Evolutionary conservation across 2,797 vertebrate genomes (phyloP).

Genomic region (Tympanoctomys barrerae): DNA sequence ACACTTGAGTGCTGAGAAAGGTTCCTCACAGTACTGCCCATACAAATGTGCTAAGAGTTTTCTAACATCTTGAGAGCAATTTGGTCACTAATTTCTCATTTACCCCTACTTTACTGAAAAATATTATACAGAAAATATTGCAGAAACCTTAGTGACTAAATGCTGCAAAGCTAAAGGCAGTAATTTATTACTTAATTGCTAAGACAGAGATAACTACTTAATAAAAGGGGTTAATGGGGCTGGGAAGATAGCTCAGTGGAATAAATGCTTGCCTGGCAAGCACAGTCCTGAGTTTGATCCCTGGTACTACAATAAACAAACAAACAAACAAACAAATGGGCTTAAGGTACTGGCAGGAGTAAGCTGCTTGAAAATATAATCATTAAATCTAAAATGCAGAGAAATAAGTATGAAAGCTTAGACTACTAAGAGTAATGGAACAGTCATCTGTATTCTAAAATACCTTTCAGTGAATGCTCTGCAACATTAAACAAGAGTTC

Average conservation of each 20-base stretch:
- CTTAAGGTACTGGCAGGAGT: neutral
- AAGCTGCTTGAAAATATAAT: conserved; percentile 12
- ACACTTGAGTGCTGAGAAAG: neutral
- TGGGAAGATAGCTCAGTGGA: too few relatives aligned
- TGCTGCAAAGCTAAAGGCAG: neutral
- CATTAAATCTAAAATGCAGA: neutral
- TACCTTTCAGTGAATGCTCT: neutral
- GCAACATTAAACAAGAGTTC: conserved; percentile 29
- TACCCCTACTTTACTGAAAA: conserved; percentile 12
- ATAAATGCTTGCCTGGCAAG: too few relatives aligned
- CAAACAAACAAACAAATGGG: neutral
- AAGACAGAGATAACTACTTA: conserved; percentile 5
- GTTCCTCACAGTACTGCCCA: neutral
- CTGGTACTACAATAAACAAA: too few relatives aligned
- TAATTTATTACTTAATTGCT: conserved; percentile 31
- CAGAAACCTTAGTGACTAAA: neutral
- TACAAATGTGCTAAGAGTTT: neutral
- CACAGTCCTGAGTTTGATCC: too few relatives aligned
- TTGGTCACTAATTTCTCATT: neutral
- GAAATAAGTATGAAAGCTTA: conserved; percentile 43
- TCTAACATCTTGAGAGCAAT: neutral
- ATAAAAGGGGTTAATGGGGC: neutral
- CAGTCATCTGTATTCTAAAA: conserved; percentile 36
- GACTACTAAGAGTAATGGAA: neutral
- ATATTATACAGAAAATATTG: neutral